Evolutionary conservation across 2,113 vertebrate species (phyloP).

Genomic region (Coryphaenoides rupestris): DNA sequence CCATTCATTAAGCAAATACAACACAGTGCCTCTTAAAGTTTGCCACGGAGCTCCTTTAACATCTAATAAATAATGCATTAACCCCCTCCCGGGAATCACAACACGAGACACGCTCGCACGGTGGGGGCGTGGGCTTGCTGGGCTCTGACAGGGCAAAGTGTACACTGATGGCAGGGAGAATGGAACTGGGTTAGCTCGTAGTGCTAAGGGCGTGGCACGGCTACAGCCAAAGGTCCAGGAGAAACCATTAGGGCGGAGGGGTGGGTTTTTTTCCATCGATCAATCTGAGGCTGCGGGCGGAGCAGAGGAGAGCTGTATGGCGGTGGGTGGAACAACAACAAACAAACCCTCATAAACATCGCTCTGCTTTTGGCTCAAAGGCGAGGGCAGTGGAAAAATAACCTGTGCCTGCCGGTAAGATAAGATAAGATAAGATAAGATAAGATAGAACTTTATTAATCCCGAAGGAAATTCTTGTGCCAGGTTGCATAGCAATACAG

Average conservation of each 20-base stretch:
- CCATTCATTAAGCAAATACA: conserved; percentile 67
- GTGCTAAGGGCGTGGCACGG: too few relatives aligned
- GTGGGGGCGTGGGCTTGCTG: conserved; percentile 28
- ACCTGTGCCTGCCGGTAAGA: too few relatives aligned
- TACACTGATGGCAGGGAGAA: not conserved
- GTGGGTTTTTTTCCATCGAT: conserved; percentile 46
- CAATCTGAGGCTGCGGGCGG: conserved; percentile 20
- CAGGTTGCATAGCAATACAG: too few relatives aligned
- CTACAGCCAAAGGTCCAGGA: conserved; percentile 32
- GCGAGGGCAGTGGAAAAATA: too few relatives aligned
- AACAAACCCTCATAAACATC: too few relatives aligned
- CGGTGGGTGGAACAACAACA: too few relatives aligned
- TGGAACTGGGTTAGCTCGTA: not conserved
- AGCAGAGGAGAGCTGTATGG: not conserved
- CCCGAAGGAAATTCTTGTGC: too few relatives aligned
- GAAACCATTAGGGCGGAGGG: conserved; percentile 44
- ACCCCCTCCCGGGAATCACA: conserved; percentile 36
- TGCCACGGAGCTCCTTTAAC: conserved; percentile 56
- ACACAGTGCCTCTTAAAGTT: conserved; percentile 65
- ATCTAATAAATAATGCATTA: conserved; percentile 67
- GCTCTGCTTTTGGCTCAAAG: too few relatives aligned
- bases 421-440: too few relatives aligned
- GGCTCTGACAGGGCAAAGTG: conserved; percentile 26
- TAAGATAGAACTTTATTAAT: too few relatives aligned
- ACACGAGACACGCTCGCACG: conserved; percentile 44